Evolutionary conservation across 2,888 invertebrate species (phyloP).

Genomic region (Bombylius discolor): DNA sequence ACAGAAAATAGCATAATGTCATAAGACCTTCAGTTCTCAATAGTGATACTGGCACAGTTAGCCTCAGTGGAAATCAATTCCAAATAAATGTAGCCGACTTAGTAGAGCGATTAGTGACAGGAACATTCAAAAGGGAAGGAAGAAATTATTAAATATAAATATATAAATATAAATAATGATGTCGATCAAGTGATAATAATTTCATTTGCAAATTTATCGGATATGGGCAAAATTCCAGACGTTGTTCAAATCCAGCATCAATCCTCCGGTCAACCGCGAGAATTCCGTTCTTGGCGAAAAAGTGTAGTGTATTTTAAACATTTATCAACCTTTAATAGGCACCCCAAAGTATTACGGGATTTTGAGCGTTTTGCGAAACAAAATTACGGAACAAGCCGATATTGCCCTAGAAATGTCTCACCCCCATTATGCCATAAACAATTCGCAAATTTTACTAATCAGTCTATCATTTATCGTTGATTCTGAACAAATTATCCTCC

Average conservation of each 20-base stretch:
- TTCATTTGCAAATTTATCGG: not conserved
- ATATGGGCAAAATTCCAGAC: conserved; percentile 10
- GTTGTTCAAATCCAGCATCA: conserved; percentile 6
- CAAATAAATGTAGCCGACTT: not conserved
- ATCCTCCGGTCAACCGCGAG: conserved; percentile 6
- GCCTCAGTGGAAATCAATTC: too few relatives aligned
- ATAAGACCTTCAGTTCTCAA: too few relatives aligned
- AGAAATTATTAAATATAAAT: conserved; percentile 1
- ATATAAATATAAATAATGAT: not conserved
- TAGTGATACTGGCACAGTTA: too few relatives aligned
- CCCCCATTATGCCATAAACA: conserved; percentile 11
- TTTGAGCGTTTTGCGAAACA: not conserved
- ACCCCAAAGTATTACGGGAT: conserved; percentile 10
- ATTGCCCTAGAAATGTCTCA: conserved; percentile 4
- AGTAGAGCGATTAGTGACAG: not conserved
- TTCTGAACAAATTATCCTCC: conserved; percentile 15
- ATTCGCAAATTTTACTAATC: conserved; percentile 15
- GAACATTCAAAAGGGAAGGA: not conserved
- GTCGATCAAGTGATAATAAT: not conserved
- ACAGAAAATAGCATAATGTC: too few relatives aligned
- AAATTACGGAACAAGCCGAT: conserved; percentile 2
- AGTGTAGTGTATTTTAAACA: conserved; percentile 8
- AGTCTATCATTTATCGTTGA: conserved; percentile 15
- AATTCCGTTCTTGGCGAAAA: conserved; percentile 8
- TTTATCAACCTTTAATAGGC: conserved; percentile 6